Evolutionary conservation across 2,797 vertebrate genomes (phyloP).

Genomic region (Danio tinwini): DNA sequence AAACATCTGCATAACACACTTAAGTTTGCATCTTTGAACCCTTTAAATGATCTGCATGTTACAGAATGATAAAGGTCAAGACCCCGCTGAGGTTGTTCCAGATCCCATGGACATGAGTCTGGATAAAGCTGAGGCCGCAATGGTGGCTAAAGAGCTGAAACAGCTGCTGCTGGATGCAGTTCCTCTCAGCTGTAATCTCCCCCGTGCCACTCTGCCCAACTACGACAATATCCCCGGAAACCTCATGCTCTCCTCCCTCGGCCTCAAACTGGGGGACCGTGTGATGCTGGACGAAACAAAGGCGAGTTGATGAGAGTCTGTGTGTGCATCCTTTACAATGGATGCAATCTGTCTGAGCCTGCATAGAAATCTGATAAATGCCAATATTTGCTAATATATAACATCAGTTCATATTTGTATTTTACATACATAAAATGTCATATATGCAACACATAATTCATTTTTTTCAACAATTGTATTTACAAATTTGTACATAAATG

Average conservation of each 20-base stretch:
- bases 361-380: too few species aligned
- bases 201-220: conserved; percentile 89
- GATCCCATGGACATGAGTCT: conserved; percentile 95
- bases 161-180: conserved; percentile 88
- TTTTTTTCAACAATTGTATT: too few species aligned
- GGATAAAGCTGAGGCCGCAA: conserved; percentile 90
- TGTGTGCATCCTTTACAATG: not conserved
- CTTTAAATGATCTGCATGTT: not conserved
- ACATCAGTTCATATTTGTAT: too few species aligned
- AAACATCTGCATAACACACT: too few species aligned
- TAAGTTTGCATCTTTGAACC: too few species aligned
- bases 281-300: conserved; percentile 87
- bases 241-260: conserved; percentile 88
- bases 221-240: conserved; percentile 94
- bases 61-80: conserved; percentile 91
- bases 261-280: conserved; percentile 87
- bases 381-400: too few species aligned
- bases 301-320: conserved; percentile 69
- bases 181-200: conserved; percentile 90
- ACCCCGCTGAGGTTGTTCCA: conserved; percentile 88
- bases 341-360: too few species aligned
- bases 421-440: too few species aligned
- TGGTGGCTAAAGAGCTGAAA: conserved; percentile 90
- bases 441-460: too few species aligned
- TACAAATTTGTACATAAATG: too few species aligned